Evolutionary conservation across 1,140 invertebrate genomes (phyloP), one percentile per base, ranked within the genome.

Genomic region (Drosophila equinoxialis): DNA sequence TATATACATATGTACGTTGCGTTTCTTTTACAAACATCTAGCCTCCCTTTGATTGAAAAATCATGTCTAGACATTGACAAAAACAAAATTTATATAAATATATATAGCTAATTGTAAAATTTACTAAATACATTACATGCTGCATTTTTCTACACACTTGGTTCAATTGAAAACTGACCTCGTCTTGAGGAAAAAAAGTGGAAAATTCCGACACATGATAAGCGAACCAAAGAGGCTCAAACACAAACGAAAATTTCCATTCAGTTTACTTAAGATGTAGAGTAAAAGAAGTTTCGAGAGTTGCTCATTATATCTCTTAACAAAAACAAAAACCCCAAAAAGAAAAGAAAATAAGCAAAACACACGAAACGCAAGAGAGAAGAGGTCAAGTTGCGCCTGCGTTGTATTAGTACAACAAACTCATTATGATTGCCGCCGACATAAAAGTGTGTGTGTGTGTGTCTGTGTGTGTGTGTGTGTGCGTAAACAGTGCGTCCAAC

Each of bases 151-250:
- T 30, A 30, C 30, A 6, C 30, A 30, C 17, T 23, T 7, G 8
- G 17, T 51, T 51, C 17, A 61, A 30, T 23, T 17, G 35, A 63
- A 61, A 65, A 61, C 45, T 65, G 62, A 73, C 51, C 70, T 57
- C 20, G 51, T 35, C 55, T 26, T 66, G 65, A 59, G 60, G 41
- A 23, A 41, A 65, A 65, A 60, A 65, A 67, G 54, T 86, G 82
- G 82, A 86, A 86, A 86, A 86, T 86, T 81, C 37, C 68, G 64
- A 65, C 66, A 65, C 11, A 63, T 68, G 77, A 87, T 80, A 80
- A 79, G 74, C 45, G 10, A 51, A 4, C 17, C 8, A 51, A 51
- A 48, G 54, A 65, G 78, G 65, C 65, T 20, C 61, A 61, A 30
- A 30, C 61, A 57, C 66, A 58, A 45, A 68, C 48, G 72, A 8